A percentile compares a stretch with the other conserved stretches of the same genome.
Conservation (phyloP, 2,888 invertebrate species). For the Leptinotarsa haldemani region DNA sequence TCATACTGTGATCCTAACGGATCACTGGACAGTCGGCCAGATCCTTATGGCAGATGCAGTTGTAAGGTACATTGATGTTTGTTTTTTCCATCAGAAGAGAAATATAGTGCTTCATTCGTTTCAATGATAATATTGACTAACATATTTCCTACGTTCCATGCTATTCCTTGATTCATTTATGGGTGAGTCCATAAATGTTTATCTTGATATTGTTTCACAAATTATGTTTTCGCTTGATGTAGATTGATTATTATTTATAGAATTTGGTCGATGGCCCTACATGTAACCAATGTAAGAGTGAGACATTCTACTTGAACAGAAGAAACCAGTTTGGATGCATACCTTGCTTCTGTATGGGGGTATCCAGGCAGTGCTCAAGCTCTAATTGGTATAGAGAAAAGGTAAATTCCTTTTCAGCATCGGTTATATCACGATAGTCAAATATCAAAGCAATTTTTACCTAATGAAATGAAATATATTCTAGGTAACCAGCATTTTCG, state of each 20-base stretch:
- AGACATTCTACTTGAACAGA: constrained; percentile 85
- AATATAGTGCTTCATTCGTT: too few relatives aligned
- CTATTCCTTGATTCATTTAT: constrained; percentile 8
- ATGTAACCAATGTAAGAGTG: constrained; percentile 88
- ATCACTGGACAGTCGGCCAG: constrained; percentile 69
- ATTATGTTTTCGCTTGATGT: background rate
- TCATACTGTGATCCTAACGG: constrained; percentile 80
- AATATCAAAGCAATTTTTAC: background rate
- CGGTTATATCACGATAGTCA: too few relatives aligned
- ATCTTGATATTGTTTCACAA: background rate
- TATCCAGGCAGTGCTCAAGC: constrained; percentile 83
- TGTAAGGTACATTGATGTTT: constrained; percentile 74
- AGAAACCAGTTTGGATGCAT: constrained; percentile 90
- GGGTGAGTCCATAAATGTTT: constrained; percentile 22
- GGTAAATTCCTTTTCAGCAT: constrained; percentile 49
- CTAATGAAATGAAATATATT: constrained; percentile 32
- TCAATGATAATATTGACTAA: background rate
- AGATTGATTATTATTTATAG: constrained; percentile 46
- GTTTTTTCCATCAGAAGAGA: background rate
- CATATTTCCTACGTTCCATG: constrained; percentile 30
- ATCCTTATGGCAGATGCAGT: constrained; percentile 69
- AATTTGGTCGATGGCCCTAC: constrained; percentile 79
- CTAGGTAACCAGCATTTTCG: constrained; percentile 69
- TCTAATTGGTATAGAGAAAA: constrained; percentile 69
- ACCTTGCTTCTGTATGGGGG: constrained; percentile 95